These are phyloP conservation scores for Eupristina koningsbergeri DNA, from an alignment of 1,140 invertebrate species.

Conservation along the genomic window DNA sequence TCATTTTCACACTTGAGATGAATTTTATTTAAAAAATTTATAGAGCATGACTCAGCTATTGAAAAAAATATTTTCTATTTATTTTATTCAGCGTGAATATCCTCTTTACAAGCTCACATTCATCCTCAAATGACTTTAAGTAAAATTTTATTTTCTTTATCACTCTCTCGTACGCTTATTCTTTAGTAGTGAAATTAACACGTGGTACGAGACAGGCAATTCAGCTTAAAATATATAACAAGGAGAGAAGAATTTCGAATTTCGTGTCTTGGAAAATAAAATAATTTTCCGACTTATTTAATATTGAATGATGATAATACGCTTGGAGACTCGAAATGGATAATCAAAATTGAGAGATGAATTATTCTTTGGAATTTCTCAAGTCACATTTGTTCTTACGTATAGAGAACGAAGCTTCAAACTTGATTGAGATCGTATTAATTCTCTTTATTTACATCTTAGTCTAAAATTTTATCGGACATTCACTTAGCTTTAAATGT, in stretches of 20 bases:
- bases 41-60: neutral
- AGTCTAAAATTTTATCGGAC: neutral
- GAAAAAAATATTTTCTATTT: no score
- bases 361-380: neutral
- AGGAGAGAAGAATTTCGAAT: neutral
- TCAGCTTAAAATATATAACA: neutral
- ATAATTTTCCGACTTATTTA: neutral
- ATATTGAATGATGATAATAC: neutral
- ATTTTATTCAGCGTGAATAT: neutral
- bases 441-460: neutral
- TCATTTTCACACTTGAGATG: neutral
- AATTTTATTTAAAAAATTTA: neutral
- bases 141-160: neutral
- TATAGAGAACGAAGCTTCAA: neutral
- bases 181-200: neutral
- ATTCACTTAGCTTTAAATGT: neutral
- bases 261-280: neutral
- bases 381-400: neutral
- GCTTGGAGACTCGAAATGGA: neutral
- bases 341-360: neutral
- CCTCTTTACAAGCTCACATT: neutral
- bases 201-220: neutral
- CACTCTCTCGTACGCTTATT: neutral
- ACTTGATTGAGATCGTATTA: neutral
- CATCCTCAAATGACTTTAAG: neutral